Percentiles rank a stretch among this genome's conserved stretches.
phyloP scores from a whole-genome alignment of 2,797 vertebrate genomes.

The Tolypeutes matacus region DNA sequence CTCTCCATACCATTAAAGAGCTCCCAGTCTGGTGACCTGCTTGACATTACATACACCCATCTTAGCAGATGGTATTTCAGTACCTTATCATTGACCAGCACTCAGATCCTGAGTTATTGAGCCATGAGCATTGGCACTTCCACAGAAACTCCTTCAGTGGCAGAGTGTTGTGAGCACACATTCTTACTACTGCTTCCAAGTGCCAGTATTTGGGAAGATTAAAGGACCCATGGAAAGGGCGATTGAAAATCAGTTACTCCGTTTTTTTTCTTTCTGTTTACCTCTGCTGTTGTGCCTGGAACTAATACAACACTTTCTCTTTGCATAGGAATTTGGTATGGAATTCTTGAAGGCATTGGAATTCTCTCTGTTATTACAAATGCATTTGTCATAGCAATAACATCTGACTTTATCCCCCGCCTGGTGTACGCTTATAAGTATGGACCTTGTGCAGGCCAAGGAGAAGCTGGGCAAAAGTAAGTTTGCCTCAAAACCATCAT shows the following conservation, averaged over 20 bases:
- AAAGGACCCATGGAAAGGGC: not conserved
- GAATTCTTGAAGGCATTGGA: conserved; percentile 92
- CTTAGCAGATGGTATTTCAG: not conserved
- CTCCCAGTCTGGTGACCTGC: not conserved
- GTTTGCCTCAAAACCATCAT: conserved; percentile 59
- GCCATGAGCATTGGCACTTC: not conserved
- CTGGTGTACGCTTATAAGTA: conserved; percentile 93
- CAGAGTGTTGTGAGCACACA: not conserved
- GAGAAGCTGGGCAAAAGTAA: conserved; percentile 95
- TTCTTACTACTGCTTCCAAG: not conserved
- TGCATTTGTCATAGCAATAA: conserved; percentile 92
- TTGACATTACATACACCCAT: not conserved
- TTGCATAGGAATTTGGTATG: conserved; percentile 92
- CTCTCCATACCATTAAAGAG: not conserved
- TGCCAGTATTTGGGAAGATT: not conserved
- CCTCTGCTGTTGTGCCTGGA: conserved; percentile 24
- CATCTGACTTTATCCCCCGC: conserved; percentile 92
- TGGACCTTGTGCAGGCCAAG: conserved; percentile 93
- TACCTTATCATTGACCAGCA: not conserved
- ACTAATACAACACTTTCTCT: conserved; percentile 74
- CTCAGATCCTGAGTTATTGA: not conserved
- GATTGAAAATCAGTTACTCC: not conserved
- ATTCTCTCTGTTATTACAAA: conserved; percentile 93
- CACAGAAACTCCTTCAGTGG: not conserved
- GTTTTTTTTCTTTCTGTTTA: not conserved